Evolutionary conservation across 2,113 vertebrate genomes (phyloP).

Genomic region (Chloroceryle aenea): DNA sequence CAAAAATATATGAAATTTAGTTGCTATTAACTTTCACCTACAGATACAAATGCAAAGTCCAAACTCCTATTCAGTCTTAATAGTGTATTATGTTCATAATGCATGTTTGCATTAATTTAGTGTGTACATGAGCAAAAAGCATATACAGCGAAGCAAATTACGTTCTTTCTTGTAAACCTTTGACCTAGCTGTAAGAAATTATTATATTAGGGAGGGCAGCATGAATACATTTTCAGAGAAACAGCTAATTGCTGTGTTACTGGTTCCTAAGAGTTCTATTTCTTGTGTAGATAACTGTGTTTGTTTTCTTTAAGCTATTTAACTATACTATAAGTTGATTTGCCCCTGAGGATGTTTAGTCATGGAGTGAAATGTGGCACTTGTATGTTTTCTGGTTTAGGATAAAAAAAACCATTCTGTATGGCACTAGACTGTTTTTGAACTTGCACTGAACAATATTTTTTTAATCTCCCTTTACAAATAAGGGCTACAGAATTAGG

Average conservation of each 20-base stretch:
- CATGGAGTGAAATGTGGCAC: not conserved
- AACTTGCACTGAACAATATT: not conserved
- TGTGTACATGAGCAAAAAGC: not conserved
- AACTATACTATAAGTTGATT: not conserved
- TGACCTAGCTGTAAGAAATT: not conserved
- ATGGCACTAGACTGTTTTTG: not conserved
- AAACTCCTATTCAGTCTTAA: not conserved
- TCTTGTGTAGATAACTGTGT: not conserved
- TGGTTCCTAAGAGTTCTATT: not conserved
- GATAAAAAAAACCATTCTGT: not conserved
- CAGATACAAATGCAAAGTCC: not conserved
- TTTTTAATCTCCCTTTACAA: not conserved
- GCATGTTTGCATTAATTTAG: not conserved
- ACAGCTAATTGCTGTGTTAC: not conserved
- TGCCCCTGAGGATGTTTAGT: not conserved
- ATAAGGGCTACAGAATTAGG: not conserved
- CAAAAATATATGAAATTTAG: not conserved
- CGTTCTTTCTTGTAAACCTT: not conserved
- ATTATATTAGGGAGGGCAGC: not conserved
- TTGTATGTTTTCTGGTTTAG: not conserved
- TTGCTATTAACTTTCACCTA: not conserved
- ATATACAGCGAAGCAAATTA: not conserved
- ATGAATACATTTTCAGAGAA: not conserved
- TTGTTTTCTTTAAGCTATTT: not conserved
- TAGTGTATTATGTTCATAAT: not conserved